A percentile compares a stretch with the other conserved stretches of the same genome.
Conservation (phyloP, 1,140 invertebrate species). For the Sinella curviseta region DNA sequence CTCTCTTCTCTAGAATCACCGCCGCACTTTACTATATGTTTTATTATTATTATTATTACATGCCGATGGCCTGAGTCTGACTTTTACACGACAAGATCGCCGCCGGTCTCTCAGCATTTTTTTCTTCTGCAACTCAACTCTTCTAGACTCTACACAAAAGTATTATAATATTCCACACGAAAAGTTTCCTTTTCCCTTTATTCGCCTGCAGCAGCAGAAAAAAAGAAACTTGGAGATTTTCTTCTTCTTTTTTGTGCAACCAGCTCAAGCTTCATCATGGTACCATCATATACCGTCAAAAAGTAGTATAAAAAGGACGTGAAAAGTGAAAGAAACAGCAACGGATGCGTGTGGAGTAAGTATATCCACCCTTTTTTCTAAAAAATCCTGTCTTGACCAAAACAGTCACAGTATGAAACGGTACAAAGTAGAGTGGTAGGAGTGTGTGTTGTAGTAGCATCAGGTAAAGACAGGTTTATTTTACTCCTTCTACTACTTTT, state of each 20-base stretch:
- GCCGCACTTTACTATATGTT: constrained; percentile 1
- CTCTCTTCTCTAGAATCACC: not conserved
- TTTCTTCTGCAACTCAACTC: not conserved
- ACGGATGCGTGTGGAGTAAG: no score
- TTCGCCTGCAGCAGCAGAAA: no score
- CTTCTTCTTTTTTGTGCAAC: no score
- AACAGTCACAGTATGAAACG: no score
- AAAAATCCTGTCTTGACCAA: not conserved
- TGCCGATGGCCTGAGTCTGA: not conserved
- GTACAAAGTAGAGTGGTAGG: no score
- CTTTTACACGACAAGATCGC: not conserved
- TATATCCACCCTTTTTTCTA: not conserved
- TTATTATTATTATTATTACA: constrained; percentile 11
- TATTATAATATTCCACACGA: not conserved
- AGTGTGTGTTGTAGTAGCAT: not conserved
- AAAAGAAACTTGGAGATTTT: no score
- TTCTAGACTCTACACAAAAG: not conserved
- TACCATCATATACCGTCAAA: no score
- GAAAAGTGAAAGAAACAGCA: no score
- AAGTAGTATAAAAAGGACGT: no score
- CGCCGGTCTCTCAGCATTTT: not conserved
- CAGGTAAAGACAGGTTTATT: constrained; percentile 10
- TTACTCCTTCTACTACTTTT: not conserved
- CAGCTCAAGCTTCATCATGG: no score
- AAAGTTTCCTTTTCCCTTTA: no score